Base-by-base conservation (phyloP, 2,888 invertebrate species). In the Agriopis leucophaearia region DNA sequence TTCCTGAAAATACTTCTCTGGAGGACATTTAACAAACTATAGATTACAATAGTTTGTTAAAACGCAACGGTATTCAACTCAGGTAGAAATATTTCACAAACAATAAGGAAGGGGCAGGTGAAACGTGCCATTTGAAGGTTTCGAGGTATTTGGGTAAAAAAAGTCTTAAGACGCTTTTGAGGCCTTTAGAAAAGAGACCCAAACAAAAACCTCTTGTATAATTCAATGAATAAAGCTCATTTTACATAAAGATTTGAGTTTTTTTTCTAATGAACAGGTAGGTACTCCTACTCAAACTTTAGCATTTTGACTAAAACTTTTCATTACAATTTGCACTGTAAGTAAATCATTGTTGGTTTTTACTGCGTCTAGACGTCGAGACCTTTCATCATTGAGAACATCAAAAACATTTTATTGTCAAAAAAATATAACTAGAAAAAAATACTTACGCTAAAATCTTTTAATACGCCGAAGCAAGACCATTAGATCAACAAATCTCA, bases 61-160 rank as follows among this genome's bases (percentile, higher is more conserved):
- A 68, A 66, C 18, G 51, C 54, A 72, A 71, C 66, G 69, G 66
- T 66, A 66, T 51, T 52, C 27, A 13, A n/a, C 63, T 18, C 72
- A 73, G 73, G 71, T 74, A 73, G 58, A 54, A 56, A 56, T 47
- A 61, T 69, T 51, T 62, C 65, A 44, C 67, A 61, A 48, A 65
- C 68, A 69, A 69, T 68, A 67, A 73, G 58, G 67, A 69, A 64
- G 38, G 69, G 64, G 67, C 71, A 70, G 71, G 73, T 72, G 66
- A 47, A 42, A 72, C 72, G 75, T 75, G 73, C 60, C 72, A 69
- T 66, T 72, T 67, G 57, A 62, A 62, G 65, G 56, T 60, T 73
- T 74, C 56, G 65, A 63, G 64, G 69, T 68, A 68, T 70, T 70
- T 73, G 59, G 12, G 13, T 42, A 36, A 56, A 48, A 67, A 70